Base-by-base conservation (phyloP, 2,797 vertebrate species). In the Rachycentron canadum region DNA sequence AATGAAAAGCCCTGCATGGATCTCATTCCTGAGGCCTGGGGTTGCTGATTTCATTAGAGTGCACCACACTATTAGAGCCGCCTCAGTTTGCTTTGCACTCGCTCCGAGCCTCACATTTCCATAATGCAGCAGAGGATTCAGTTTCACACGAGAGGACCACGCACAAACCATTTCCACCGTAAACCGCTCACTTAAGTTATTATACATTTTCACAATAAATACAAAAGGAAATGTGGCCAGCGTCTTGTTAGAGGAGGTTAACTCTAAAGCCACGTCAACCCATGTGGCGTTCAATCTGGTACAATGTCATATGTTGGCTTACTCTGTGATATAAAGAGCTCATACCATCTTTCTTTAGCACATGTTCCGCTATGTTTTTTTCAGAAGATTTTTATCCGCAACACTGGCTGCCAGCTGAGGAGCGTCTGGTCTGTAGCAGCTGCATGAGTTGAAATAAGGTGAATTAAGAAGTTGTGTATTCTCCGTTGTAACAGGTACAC, bases 1-100 rank as follows among this genome's bases (percentile, higher is more conserved):
- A 92, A 91, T 84, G 79, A 93, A 90, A 87, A 88, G 79, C 66
- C 47, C 41, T 76, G 76, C 72, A 78, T 81, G 88, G 81, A 86
- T 89, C 85, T 89, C 90, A 91, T 93, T 94, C 88, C 90, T 89
- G 91, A 93, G 92, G 88, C 87, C 90, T 91, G 85, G 90, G 88
- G 82, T 91, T 88, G 87, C 89, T 94, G 93, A 94, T 95, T 94
- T 94, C 91, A 94, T 94, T 95, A 93, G 82, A 91, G 92, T 63
- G 69, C 81, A 93, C 88, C 89, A 84, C 91, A 90, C 86, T 92
- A 91, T 95, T 94, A 93, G 87, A 89, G 89, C 87, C 57, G 84
- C 91, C 93, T 94, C 86, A 90, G 88, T 94, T 94, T 95, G 91
- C 91, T 93, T 90, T 93, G 90, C 89, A 69, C 87, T 89, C 55